Evolutionary conservation across 2,113 vertebrate genomes (phyloP).

Genomic region (Gallinago paraguaiae): DNA sequence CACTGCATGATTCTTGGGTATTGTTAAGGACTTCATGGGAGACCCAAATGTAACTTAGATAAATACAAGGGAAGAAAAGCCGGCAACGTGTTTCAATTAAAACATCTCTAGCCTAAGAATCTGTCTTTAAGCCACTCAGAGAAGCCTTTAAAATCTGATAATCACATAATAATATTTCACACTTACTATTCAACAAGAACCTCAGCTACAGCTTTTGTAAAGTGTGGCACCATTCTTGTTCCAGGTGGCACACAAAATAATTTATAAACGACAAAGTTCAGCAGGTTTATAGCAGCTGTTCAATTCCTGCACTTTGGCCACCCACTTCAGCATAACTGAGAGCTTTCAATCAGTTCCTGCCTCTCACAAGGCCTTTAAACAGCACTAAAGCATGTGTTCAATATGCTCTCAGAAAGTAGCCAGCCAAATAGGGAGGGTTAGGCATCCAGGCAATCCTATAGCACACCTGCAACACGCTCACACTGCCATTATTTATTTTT

Average conservation of each 20-base stretch:
- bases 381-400: conserved; percentile 72
- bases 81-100: not conserved
- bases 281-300: conserved; percentile 86
- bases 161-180: conserved; percentile 33
- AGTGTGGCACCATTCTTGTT: conserved; percentile 68
- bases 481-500: not conserved
- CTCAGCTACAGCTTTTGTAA: conserved; percentile 41
- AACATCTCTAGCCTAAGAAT: not conserved
- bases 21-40: not conserved
- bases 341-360: conserved; percentile 70
- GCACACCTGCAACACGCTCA: not conserved
- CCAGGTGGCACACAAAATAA: conserved; percentile 91
- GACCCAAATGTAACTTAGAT: not conserved
- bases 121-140: not conserved
- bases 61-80: not conserved
- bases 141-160: conserved; percentile 33
- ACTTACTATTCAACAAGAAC: not conserved
- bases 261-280: conserved; percentile 91
- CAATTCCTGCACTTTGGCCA: conserved; percentile 75
- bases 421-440: conserved; percentile 56
- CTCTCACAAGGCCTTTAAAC: conserved; percentile 63
- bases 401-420: conserved; percentile 43
- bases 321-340: conserved; percentile 71
- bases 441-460: not conserved
- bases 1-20: not conserved